Conservation (phyloP, 2,888 invertebrate species). For the Folsomia candida region DNA sequence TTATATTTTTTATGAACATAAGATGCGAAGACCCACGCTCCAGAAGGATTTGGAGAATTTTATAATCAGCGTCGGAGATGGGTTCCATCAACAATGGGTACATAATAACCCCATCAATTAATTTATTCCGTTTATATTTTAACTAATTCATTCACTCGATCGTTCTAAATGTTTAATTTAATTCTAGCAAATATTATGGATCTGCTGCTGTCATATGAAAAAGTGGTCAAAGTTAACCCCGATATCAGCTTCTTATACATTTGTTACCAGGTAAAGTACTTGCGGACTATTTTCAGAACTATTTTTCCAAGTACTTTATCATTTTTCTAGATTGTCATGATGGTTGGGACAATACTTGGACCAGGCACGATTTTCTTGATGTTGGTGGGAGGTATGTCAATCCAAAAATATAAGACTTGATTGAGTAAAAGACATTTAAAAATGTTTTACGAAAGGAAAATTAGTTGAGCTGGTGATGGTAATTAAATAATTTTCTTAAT, state of each 20-base stretch:
- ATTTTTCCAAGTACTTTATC: neutral
- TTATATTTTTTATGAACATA: slow-evolving; percentile 52
- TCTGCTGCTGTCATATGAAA: slow-evolving; percentile 56
- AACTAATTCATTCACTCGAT: too few relatives aligned
- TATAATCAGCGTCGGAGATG: slow-evolving; percentile 61
- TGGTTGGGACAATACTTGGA: slow-evolving; percentile 74
- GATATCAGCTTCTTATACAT: slow-evolving; percentile 57
- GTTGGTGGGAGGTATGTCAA: slow-evolving; percentile 78
- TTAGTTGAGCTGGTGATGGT: too few relatives aligned
- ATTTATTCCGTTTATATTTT: too few relatives aligned
- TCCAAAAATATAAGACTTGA: too few relatives aligned
- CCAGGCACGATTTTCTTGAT: slow-evolving; percentile 80
- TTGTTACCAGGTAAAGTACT: slow-evolving; percentile 53
- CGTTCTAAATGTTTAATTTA: too few relatives aligned
- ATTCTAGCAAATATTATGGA: slow-evolving; percentile 62
- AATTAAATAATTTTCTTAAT: too few relatives aligned
- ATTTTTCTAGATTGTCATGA: slow-evolving; percentile 29
- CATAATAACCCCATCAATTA: too few relatives aligned
- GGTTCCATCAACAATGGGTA: slow-evolving; percentile 62
- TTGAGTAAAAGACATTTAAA: too few relatives aligned
- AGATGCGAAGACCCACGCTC: slow-evolving; percentile 57
- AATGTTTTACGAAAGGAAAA: too few relatives aligned
- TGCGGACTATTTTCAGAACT: too few relatives aligned
- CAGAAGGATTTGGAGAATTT: slow-evolving; percentile 61
- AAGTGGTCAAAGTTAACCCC: slow-evolving; percentile 58